Conservation (phyloP, 2,113 vertebrate genomes). For the Eurystomus gularis region DNA sequence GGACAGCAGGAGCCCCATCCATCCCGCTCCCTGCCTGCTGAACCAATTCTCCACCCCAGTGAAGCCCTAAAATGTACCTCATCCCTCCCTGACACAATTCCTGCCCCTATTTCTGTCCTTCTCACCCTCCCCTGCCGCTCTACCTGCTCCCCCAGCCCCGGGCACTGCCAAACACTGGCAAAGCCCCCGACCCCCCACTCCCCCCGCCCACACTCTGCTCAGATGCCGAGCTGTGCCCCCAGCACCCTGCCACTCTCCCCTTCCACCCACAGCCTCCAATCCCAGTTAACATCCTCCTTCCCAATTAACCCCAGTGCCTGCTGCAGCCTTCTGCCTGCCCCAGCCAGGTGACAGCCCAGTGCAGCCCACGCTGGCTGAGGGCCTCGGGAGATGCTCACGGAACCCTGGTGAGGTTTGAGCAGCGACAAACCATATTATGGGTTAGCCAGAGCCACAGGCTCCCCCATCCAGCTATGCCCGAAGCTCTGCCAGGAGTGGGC, state of each 20-base stretch:
- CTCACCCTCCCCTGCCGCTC: not conserved
- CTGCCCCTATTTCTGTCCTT: not conserved
- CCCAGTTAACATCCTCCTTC: not conserved
- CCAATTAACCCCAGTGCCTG: not conserved
- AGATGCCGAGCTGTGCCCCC: not conserved
- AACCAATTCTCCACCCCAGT: fast-evolving
- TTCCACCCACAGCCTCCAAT: not conserved
- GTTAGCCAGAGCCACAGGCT: too few species aligned
- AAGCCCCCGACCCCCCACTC: not conserved
- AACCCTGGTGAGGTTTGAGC: not conserved
- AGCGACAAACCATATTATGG: too few species aligned
- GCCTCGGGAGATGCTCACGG: fast-evolving
- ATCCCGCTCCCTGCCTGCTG: not conserved
- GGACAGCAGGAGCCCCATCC: not conserved
- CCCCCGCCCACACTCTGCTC: not conserved
- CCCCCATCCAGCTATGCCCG: fast-evolving
- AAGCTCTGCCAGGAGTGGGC: not conserved
- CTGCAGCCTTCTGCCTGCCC: not conserved
- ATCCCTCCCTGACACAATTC: not conserved
- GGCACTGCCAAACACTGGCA: not conserved
- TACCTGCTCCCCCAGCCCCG: not conserved
- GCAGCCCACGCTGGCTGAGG: not conserved
- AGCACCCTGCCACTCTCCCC: not conserved
- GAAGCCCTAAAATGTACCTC: not conserved
- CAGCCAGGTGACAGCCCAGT: not conserved